phyloP scores from a whole-genome alignment of 92 coral and sea anemone species.

The Umimayanthus kanabou region DNA sequence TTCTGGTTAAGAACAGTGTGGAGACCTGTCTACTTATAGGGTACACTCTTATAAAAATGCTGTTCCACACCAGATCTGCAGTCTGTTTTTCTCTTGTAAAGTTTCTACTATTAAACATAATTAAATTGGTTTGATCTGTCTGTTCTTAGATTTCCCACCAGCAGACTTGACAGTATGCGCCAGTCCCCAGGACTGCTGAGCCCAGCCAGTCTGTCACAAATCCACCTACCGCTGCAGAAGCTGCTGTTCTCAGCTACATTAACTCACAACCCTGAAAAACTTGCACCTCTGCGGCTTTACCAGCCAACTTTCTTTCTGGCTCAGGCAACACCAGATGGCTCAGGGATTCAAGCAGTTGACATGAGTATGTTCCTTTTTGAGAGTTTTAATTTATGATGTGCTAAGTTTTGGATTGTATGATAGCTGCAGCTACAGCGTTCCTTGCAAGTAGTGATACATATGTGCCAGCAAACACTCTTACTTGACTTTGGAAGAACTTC shows the following conservation, averaged over 20 bases:
- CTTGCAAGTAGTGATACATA: too few species aligned
- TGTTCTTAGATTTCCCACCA: conserved; percentile 34
- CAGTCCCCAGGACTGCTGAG: conserved; percentile 58
- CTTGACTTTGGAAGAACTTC: not conserved
- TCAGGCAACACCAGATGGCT: conserved; percentile 42
- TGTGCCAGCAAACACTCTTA: not conserved
- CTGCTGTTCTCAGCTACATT: conserved; percentile 95
- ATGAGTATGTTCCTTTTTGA: not conserved
- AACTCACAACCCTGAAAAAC: conserved; percentile 94
- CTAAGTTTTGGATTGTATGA: not conserved
- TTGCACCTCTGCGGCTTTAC: conserved; percentile 81
- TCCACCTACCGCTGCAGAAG: conserved; percentile 91
- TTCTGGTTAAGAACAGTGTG: too few species aligned
- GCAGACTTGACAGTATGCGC: conserved; percentile 62
- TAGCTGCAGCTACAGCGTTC: too few species aligned
- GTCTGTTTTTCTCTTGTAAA: not conserved
- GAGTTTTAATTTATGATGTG: not conserved
- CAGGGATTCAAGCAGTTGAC: not conserved
- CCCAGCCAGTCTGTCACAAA: conserved; percentile 62
- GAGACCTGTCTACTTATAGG: too few species aligned
- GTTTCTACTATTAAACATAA: not conserved
- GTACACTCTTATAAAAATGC: not conserved
- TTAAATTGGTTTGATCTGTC: not conserved
- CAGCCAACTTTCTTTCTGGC: conserved; percentile 72
- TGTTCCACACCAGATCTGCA: not conserved